phyloP scores from a whole-genome alignment of 2,113 vertebrate genomes.

The Oryzias celebensis region DNA sequence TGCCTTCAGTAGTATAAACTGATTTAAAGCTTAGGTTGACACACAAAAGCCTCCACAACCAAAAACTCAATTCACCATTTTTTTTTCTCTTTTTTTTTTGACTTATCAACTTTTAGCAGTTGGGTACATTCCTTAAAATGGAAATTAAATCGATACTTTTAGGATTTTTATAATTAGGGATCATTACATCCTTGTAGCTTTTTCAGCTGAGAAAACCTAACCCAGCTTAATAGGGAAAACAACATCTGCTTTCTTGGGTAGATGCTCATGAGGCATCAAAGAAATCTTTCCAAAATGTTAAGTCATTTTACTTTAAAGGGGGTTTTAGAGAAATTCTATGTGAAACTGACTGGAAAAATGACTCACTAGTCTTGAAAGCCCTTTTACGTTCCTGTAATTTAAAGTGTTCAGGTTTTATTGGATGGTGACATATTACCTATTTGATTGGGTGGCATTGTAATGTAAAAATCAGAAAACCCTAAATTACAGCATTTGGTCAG shows the following conservation, averaged over 20 bases:
- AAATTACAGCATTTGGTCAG: background rate
- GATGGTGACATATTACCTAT: slow-evolving; percentile 20
- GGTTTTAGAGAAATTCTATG: slow-evolving; percentile 36
- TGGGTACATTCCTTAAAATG: slow-evolving; percentile 41
- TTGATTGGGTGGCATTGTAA: background rate
- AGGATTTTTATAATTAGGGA: slow-evolving; percentile 62
- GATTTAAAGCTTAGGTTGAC: slow-evolving; percentile 13
- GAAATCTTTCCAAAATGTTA: slow-evolving; percentile 30
- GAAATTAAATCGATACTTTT: slow-evolving; percentile 47
- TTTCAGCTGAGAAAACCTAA: slow-evolving; percentile 45
- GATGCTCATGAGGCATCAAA: slow-evolving; percentile 29
- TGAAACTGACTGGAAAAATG: slow-evolving; percentile 16
- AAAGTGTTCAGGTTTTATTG: slow-evolving; percentile 5
- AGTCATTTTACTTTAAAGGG: slow-evolving; percentile 39
- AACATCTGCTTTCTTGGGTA: slow-evolving; percentile 45
- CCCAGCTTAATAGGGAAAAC: slow-evolving; percentile 29
- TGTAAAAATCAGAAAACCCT: background rate
- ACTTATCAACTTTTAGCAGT: slow-evolving; percentile 3
- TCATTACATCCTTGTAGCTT: slow-evolving; percentile 48
- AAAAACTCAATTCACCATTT: background rate
- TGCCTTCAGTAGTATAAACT: background rate
- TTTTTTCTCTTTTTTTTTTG: background rate
- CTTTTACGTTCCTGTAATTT: slow-evolving; percentile 21
- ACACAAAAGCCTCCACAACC: slow-evolving; percentile 14
- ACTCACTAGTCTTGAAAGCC: slow-evolving; percentile 27